These are phyloP conservation scores for Aleiodes alternator DNA, from an alignment of 2,888 invertebrate species.

Conservation along the genomic window DNA sequence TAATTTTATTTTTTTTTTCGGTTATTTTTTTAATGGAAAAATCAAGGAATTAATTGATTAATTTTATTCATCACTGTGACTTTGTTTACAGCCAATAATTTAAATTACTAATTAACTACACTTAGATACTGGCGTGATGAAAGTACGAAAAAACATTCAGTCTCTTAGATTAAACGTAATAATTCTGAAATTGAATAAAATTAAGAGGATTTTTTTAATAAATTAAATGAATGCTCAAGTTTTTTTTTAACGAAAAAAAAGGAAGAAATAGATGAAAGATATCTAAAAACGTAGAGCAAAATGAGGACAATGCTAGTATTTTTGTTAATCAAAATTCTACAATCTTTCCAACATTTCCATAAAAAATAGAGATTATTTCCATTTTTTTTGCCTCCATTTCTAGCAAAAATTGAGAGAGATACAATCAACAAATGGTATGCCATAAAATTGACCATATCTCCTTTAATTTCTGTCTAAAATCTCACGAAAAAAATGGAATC, in stretches of 20 bases:
- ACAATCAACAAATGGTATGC: too few relatives aligned
- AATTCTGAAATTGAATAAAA: slow-evolving; percentile 37
- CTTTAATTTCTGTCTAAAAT: too few relatives aligned
- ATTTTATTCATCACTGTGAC: slow-evolving; percentile 3
- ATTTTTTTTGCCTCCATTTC: too few relatives aligned
- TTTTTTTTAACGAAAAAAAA: neutral
- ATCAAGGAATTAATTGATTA: slow-evolving; percentile 4
- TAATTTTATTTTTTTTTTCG: neutral
- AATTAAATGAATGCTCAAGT: slow-evolving; percentile 7
- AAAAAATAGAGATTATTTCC: too few relatives aligned
- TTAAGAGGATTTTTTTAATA: neutral
- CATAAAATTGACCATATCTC: too few relatives aligned
- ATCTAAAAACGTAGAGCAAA: too few relatives aligned
- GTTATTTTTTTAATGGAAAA: neutral
- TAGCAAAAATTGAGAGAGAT: too few relatives aligned
- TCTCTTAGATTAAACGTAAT: slow-evolving; percentile 60
- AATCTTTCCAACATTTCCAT: too few relatives aligned
- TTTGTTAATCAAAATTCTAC: too few relatives aligned
- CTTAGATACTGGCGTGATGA: slow-evolving; percentile 57
- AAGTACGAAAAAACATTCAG: slow-evolving; percentile 62
- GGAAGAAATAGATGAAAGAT: too few relatives aligned
- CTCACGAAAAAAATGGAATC: too few relatives aligned
- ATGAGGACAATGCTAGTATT: too few relatives aligned
- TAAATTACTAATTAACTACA: slow-evolving; percentile 34
- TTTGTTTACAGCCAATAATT: slow-evolving; percentile 20